phyloP scores from a whole-genome alignment of 2,888 invertebrate species.

The Diogma glabrata region DNA sequence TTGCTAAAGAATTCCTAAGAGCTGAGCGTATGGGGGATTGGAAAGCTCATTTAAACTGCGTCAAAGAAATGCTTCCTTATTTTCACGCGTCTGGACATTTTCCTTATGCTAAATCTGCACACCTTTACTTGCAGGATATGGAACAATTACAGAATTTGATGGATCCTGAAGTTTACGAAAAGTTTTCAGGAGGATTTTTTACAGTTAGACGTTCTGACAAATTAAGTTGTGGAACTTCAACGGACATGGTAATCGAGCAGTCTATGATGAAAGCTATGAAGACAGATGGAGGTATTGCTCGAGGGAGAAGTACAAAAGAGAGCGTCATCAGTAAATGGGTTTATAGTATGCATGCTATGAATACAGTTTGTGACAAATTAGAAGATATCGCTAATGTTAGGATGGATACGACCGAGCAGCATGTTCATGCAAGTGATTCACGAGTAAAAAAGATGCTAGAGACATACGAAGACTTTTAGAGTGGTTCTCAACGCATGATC shows the following conservation, averaged over 20 bases:
- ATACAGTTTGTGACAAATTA: conserved; percentile 15
- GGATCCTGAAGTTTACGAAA: background rate
- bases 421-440: conserved; percentile 31
- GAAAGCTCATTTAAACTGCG: no score
- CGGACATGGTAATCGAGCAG: conserved; percentile 26
- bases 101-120: background rate
- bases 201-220: conserved; percentile 29
- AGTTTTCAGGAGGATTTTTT: background rate
- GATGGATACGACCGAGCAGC: conserved; percentile 28
- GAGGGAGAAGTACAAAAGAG: conserved; percentile 30
- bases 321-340: conserved; percentile 32
- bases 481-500: conserved; percentile 26
- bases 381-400: conserved; percentile 26
- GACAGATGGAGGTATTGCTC: conserved; percentile 32
- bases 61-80: background rate
- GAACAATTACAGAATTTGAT: background rate
- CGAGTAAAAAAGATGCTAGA: conserved; percentile 25
- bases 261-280: conserved; percentile 15
- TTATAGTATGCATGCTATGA: conserved; percentile 13
- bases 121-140: background rate
- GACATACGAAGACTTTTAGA: conserved; percentile 24
- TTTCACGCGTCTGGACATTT: background rate
- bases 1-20: no score
- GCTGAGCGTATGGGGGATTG: no score
- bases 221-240: conserved; percentile 28